Evolutionary conservation across 2,797 vertebrate genomes (phyloP).

Genomic region (Rhincodon typus): DNA sequence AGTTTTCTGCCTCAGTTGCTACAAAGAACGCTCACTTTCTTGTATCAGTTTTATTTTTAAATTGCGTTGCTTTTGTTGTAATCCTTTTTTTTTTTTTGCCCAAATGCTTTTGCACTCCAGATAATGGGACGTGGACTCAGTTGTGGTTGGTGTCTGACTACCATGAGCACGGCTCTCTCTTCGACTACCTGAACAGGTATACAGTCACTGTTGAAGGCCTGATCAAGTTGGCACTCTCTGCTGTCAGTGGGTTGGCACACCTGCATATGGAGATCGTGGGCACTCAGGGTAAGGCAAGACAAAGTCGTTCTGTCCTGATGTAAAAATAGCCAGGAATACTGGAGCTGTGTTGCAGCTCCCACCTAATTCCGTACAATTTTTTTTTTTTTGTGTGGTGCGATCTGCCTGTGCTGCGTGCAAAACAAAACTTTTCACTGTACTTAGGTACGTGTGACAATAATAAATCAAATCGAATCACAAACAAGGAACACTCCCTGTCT

Average conservation of each 20-base stretch:
- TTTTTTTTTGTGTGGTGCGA: too few species aligned
- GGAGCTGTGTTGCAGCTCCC: too few species aligned
- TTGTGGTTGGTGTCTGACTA: slow-evolving; percentile 97
- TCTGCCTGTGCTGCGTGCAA: too few species aligned
- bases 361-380: too few species aligned
- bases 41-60: slow-evolving; percentile 10
- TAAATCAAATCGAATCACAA: too few species aligned
- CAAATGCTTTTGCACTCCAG: slow-evolving; percentile 52
- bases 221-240: slow-evolving; percentile 89
- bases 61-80: not conserved
- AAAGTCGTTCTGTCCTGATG: not conserved
- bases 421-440: too few species aligned
- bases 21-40: too few species aligned
- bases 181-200: slow-evolving; percentile 93
- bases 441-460: too few species aligned
- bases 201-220: slow-evolving; percentile 95
- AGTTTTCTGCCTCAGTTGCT: too few species aligned
- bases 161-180: slow-evolving; percentile 91
- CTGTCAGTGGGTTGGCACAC: slow-evolving; percentile 89
- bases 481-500: too few species aligned
- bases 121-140: slow-evolving; percentile 97
- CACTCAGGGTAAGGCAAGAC: slow-evolving; percentile 76
- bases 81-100: not conserved
- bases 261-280: slow-evolving; percentile 99
- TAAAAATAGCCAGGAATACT: too few species aligned